Evolutionary conservation across 1,140 invertebrate species (phyloP), one percentile per base, ranked within the genome.

Genomic region (Pachypeltis micranthus): DNA sequence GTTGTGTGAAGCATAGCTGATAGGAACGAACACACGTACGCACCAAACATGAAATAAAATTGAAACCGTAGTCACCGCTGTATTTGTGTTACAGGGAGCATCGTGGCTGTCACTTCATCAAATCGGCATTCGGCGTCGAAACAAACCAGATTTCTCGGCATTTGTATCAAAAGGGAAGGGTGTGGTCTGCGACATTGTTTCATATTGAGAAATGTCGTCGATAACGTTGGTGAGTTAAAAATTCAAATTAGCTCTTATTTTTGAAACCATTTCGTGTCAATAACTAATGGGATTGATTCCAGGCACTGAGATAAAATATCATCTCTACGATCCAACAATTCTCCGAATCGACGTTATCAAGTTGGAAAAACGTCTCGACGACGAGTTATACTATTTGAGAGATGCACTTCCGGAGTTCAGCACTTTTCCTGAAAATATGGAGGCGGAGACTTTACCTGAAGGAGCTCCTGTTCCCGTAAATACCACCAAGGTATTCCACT

Each of bases 381-480:
- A 92, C 34, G 81, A 91, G 70, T 74, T 99, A 14, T 79, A 84
- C 26, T 99, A 98, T 73, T 78, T 99, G 44, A 78, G 95, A 61
- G 96, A 99, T 82, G 90, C 91, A n/a, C 78, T 90, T 29, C 83
- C 84, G 0, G 91, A 98, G 74, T 96, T 92, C 72, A 93, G 90
- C 71, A 97, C 93, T 19, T 88, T 99, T 72, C 85, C 93, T 68
- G 79, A 91, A 58, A 89, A 98, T 72, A 93, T 98, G 90, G 87
- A 94, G 71, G 76, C 83, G 23, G 89, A 95, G 73, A 76, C 84
- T 62, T 71, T 87, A 29, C 82, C 86, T 14, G 88, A 92, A 73
- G 90, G 82, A 56, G 75, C 80, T 47, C 75, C 84, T 29, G 84
- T 98, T 0, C 94, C 94, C 12, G 71, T 99, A 0, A 99, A 99